Evolutionary conservation across 2,888 invertebrate species (phyloP), one percentile per base, ranked within the genome.

Genomic region (Axea sp.): DNA sequence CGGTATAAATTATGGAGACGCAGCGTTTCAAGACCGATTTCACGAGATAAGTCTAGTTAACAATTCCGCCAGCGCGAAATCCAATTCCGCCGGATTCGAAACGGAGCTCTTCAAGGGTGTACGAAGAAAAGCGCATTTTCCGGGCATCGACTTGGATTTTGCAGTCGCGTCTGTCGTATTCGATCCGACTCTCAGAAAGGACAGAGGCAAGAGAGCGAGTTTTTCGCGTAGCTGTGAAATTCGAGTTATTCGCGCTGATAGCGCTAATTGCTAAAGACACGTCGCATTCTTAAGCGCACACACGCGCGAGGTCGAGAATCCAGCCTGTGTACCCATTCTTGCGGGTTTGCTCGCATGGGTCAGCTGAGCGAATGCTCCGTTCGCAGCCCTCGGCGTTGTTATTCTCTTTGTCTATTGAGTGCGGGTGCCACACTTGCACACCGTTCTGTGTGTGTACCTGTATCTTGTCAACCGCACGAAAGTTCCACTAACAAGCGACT

Each of bases 401-500:
- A 60, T 60, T 60, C 69, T 69, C 69, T 69, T 69, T 60, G 60
- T 60, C 39, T 49, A 43, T 53, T 28, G 69, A 69, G 69, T 60
- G 60, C 60, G 68, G 60, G 59, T 51, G 53, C 68, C 45, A 60
- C 31, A 69, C 69, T 69, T 39, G 39, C 60, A 53, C 60, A 53
- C 53, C 28, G 37, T 51, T 53, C 69, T 30, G 35, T 15, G 55
- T 5, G 53, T 67, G 31, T 67, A 71, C 62, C 71, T 71, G 71
- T 47, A 71, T 71, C 71, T 71, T 62, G 71, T 71, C 71, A 71
- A 62, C 47, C 37, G 30, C 53, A 71, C 55, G 37, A 55, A 45
- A 8, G 69, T 60, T 53, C 51, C 37, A 60, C 69, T 68, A 51
- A 59, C 59, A 59, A 59, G 35, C 51, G 37, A 26, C 49, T 3